Base-by-base conservation (phyloP, 2,797 vertebrate species). In the Myotis daubentonii region DNA sequence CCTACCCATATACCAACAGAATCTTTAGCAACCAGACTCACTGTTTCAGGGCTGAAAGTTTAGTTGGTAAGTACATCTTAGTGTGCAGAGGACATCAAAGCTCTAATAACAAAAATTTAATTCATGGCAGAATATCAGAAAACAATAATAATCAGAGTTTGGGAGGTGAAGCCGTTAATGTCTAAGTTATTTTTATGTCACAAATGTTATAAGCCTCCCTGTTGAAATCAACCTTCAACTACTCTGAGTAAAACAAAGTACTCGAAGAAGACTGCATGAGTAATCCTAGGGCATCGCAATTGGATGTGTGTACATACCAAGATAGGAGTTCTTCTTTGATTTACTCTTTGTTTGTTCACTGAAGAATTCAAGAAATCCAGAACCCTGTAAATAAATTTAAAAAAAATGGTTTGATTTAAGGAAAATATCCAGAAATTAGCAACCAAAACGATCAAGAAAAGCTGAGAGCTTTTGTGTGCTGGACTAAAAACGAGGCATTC, bases 271-370 rank as follows among this genome's bases (percentile, higher is more conserved):
- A 51, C 11, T 71, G 82, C 74, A 55, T 1, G 7, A 16, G 41
- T 72, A 65, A 84, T 75, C 93, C 36, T 33, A 41, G 82, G 13
- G 16, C 76, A 94, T 74, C 47, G 83, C 89, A 60, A 33, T 3
- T 33, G 88, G 87, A 82, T 66, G 10, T 71, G 36, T 82, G 62
- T 96, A 97, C 97, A 86, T 97, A 97, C 97, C 96, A 80, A 84
- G 23, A 33, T 33, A 92, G 84, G 80, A 68, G 38, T 41, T 87
- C 91, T 93, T 95, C 94, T 94, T 87, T 71, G 65, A 93, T 89
- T 92, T 86, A n/a, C 55, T 94, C 90, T 93, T 96, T 89, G 82
- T 76, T 75, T 79, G 74, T 74, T 89, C 57, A 89, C 72, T 88
- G 89, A 91, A 92, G 84, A 94, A 74, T 68, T 95, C 72, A 86